Percentiles rank a stretch among this genome's conserved stretches.
Evolutionary conservation across 2,113 vertebrate species (phyloP).

Genomic region (Neotragus pygmaeus): DNA sequence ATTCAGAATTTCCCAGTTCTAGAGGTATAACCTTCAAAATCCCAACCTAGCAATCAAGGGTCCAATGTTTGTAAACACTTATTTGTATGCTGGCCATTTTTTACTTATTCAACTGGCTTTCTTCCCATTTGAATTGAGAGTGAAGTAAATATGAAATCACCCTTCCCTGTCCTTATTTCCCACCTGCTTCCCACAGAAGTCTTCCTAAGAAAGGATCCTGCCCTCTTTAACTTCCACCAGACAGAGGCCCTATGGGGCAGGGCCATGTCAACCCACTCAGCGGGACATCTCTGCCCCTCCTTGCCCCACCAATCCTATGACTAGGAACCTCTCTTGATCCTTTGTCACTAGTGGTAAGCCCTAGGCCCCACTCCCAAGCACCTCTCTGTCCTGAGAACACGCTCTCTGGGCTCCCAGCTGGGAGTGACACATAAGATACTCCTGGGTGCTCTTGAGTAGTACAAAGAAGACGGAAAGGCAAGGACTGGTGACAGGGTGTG

Average conservation of each 20-base stretch:
- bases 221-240: neutral
- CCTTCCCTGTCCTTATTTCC: neutral
- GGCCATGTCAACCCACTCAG: neutral
- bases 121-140: neutral
- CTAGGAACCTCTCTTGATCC: neutral
- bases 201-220: neutral
- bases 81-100: neutral
- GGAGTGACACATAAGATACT: neutral
- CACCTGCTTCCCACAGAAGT: too few relatives aligned
- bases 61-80: neutral
- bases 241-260: neutral
- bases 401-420: neutral
- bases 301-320: fast-evolving
- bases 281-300: neutral
- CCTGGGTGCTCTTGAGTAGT: neutral
- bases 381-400: neutral
- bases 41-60: neutral
- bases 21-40: neutral
- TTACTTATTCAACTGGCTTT: neutral
- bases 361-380: neutral
- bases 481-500: neutral
- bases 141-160: neutral
- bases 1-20: neutral
- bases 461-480: neutral
- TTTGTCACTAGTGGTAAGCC: too few relatives aligned